Percentiles rank a stretch among this genome's conserved stretches.
These are phyloP conservation scores for Sphinx pinastri DNA, from an alignment of 2,888 invertebrate species.

Conservation along the genomic window DNA sequence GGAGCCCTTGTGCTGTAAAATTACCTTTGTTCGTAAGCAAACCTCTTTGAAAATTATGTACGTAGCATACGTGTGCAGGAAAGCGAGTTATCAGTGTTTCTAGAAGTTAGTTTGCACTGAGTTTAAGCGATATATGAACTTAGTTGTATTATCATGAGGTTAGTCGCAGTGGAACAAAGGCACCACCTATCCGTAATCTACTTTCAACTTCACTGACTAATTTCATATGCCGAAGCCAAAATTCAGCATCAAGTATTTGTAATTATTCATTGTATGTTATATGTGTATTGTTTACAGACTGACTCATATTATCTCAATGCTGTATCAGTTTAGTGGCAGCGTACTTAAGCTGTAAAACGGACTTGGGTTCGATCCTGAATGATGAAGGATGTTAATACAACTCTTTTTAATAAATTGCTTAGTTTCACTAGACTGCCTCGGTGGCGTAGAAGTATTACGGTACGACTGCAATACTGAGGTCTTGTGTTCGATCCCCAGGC, in stretches of 20 bases:
- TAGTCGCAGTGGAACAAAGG: conserved; percentile 59
- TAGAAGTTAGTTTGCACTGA: conserved; percentile 51
- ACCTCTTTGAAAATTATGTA: background rate
- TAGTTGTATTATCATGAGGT: conserved; percentile 66
- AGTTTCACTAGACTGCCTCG: too few species aligned
- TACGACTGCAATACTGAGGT: too few species aligned
- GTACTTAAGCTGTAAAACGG: too few species aligned
- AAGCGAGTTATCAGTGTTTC: conserved; percentile 49
- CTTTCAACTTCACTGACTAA: conserved; percentile 57
- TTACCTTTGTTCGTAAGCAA: conserved; percentile 5
- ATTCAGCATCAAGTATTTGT: conserved; percentile 57
- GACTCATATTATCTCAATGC: too few species aligned
- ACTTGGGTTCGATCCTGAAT: too few species aligned
- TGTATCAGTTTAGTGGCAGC: too few species aligned
- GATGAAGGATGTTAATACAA: too few species aligned
- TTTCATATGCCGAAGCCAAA: conserved; percentile 59
- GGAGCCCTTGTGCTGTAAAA: background rate
- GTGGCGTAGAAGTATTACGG: too few species aligned
- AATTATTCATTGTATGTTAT: too few species aligned
- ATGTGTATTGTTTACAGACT: too few species aligned
- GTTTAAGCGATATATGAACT: conserved; percentile 39
- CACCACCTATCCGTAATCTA: conserved; percentile 59
- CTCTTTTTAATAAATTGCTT: too few species aligned
- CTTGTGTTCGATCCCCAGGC: too few species aligned
- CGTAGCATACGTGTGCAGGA: conserved; percentile 17